Evolutionary conservation across 2,888 invertebrate species (phyloP).

Genomic region (Quadroppia sp.): DNA sequence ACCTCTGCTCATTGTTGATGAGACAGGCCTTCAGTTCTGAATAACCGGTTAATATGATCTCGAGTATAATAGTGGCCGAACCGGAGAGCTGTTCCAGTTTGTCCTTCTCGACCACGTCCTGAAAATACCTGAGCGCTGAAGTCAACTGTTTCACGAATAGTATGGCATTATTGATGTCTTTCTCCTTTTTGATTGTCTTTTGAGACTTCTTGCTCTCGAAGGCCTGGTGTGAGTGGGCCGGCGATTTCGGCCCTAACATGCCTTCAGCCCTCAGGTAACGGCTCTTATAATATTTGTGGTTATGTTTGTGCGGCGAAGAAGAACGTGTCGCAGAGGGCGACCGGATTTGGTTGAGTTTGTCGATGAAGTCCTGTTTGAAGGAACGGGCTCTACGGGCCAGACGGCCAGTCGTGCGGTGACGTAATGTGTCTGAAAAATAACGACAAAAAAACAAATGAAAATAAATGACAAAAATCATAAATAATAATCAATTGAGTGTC

Average conservation of each 20-base stretch:
- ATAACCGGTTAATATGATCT: slow-evolving; percentile 76
- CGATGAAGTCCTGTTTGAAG: slow-evolving; percentile 86
- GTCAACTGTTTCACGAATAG: slow-evolving; percentile 13
- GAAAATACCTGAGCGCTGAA: slow-evolving; percentile 69
- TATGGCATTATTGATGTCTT: not conserved
- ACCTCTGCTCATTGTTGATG: slow-evolving; percentile 58
- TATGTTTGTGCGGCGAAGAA: slow-evolving; percentile 22
- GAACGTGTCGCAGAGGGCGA: slow-evolving; percentile 59
- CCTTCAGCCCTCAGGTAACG: not conserved
- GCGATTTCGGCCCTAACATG: not conserved
- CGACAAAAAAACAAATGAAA: not conserved
- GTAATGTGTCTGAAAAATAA: slow-evolving; percentile 3
- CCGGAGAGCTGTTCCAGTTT: slow-evolving; percentile 89
- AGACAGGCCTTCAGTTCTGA: slow-evolving; percentile 47
- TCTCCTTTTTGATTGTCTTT: slow-evolving; percentile 9
- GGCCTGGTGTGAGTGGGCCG: not conserved
- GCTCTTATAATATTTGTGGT: slow-evolving; percentile 7
- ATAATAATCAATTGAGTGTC: not conserved
- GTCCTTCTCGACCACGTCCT: slow-evolving; percentile 85
- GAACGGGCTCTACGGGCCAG: slow-evolving; percentile 80
- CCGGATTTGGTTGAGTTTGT: slow-evolving; percentile 83
- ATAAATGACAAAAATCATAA: not conserved
- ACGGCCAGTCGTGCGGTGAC: slow-evolving; percentile 62
- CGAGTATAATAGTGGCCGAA: slow-evolving; percentile 86
- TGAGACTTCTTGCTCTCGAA: slow-evolving; percentile 16